A percentile compares a stretch with the other conserved stretches of the same genome.
Conservation (phyloP, 1,140 invertebrate species). For the Diachasmimorpha longicaudata region DNA sequence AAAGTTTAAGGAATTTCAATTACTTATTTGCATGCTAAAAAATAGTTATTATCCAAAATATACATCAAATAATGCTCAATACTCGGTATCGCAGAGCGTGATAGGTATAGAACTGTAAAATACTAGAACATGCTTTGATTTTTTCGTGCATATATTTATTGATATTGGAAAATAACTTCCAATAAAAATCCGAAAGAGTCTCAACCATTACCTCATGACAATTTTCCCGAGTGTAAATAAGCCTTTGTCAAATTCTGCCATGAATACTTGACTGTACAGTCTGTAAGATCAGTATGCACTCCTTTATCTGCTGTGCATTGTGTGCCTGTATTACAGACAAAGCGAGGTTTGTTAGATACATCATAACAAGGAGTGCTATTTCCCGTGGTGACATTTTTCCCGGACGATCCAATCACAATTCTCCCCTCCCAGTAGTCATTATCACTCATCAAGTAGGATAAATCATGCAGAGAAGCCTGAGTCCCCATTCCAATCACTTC, state of each 20-base stretch:
- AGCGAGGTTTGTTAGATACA: constrained; percentile 9
- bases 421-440: constrained; percentile 30
- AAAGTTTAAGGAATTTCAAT: too few relatives aligned
- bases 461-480: constrained; percentile 29
- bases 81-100: too few relatives aligned
- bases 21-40: too few relatives aligned
- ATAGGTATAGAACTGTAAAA: too few relatives aligned
- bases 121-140: too few relatives aligned
- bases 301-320: constrained; percentile 39
- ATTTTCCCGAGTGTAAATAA: constrained; percentile 9
- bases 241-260: constrained; percentile 33
- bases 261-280: constrained; percentile 32
- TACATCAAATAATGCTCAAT: too few relatives aligned
- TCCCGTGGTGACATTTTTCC: background rate
- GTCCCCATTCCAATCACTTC: constrained; percentile 42
- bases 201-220: background rate
- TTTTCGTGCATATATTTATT: too few relatives aligned
- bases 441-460: background rate
- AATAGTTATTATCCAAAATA: too few relatives aligned
- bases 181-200: too few relatives aligned
- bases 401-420: constrained; percentile 23
- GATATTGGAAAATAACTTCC: too few relatives aligned
- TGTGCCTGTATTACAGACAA: constrained; percentile 29
- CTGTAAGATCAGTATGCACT: constrained; percentile 23
- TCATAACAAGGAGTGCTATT: background rate